Percentiles rank a stretch among this genome's conserved stretches.
Conservation (phyloP, 2,888 invertebrate genomes). For the Himalopsyche tibetana region DNA sequence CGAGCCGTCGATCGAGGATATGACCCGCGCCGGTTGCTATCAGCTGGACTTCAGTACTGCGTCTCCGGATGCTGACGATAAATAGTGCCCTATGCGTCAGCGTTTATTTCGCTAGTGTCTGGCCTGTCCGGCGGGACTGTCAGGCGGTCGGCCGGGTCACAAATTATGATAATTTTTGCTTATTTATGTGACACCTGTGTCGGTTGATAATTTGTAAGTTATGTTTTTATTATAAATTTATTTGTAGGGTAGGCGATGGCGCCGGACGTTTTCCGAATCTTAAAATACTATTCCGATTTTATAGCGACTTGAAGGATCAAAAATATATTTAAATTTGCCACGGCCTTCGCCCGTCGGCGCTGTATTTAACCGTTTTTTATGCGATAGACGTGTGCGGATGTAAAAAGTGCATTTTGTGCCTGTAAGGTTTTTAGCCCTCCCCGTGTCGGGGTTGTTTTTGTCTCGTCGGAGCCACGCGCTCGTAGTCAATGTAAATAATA, state of each 20-base stretch:
- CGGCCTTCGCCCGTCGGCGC: conserved; percentile 51
- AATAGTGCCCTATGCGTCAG: conserved; percentile 64
- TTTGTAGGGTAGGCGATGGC: conserved; percentile 61
- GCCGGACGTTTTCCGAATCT: conserved; percentile 61
- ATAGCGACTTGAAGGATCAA: conserved; percentile 60
- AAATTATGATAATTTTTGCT: conserved; percentile 59
- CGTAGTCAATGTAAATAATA: conserved; percentile 77
- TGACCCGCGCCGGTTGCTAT: conserved; percentile 85
- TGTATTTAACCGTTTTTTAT: conserved; percentile 60
- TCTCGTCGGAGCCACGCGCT: conserved; percentile 57
- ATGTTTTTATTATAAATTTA: conserved; percentile 65
- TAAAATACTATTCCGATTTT: conserved; percentile 60
- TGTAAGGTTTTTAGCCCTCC: conserved; percentile 53
- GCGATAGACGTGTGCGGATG: conserved; percentile 62
- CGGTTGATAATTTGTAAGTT: conserved; percentile 64
- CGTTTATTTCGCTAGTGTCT: conserved; percentile 57
- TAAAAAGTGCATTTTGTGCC: conserved; percentile 46
- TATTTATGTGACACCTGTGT: conserved; percentile 60
- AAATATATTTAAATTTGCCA: conserved; percentile 53
- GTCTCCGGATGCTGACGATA: conserved; percentile 72
- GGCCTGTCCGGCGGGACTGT: not conserved
- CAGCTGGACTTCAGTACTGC: conserved; percentile 81
- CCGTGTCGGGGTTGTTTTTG: conserved; percentile 58
- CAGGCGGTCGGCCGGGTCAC: conserved; percentile 28
- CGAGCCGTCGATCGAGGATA: conserved; percentile 94